Base-by-base conservation (phyloP, 2,888 invertebrate genomes). In the Dascillus cervinus region DNA sequence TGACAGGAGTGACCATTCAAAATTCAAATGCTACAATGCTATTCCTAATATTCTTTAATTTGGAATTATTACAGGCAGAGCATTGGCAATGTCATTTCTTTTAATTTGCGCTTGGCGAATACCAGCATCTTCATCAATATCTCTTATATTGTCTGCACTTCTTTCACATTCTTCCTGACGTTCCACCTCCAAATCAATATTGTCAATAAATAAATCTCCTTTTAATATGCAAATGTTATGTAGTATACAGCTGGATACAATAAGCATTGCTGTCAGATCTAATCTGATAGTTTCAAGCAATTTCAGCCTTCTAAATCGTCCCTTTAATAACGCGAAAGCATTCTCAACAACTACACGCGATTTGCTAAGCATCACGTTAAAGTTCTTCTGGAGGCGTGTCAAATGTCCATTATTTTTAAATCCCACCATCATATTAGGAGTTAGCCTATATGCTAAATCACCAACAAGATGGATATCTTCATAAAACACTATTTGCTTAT, bases 271-370 rank as follows among this genome's bases (percentile, higher is more conserved):
- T 17, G 8, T 14, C 11, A 28, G 39, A 34, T 30, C 13, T 8
- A 14, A 31, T 9, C 29, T 2, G 5, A 20, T 19, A 11, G 21
- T 29, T 22, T 29, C 21, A 3, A 28, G 41, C 23, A 45, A 43
- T 22, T 47, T 43, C 2, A 55, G 26, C 21, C 53, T 43, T 8
- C 46, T 37, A 32, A 54, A 58, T 14, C 55, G 29, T 3, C 36
- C 22, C 32, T 58, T 59, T 8, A 56, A 33, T 3, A 52, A 15
- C 2, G 45, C 51, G 37, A 56, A 55, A 3, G 52, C 39, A 38
- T 54, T 44, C 41, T 53, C 50, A 3, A 55, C 47, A 5, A 47
- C 39, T 2, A 47, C 45, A 32, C 54, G 31, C 1, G 46, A 42
- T 13, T 40, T 19, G 13, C 47, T 49, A 36, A 50, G 44, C 4